Evolutionary conservation across 2,888 invertebrate species (phyloP).

Genomic region (Sminthurides aquaticus): DNA sequence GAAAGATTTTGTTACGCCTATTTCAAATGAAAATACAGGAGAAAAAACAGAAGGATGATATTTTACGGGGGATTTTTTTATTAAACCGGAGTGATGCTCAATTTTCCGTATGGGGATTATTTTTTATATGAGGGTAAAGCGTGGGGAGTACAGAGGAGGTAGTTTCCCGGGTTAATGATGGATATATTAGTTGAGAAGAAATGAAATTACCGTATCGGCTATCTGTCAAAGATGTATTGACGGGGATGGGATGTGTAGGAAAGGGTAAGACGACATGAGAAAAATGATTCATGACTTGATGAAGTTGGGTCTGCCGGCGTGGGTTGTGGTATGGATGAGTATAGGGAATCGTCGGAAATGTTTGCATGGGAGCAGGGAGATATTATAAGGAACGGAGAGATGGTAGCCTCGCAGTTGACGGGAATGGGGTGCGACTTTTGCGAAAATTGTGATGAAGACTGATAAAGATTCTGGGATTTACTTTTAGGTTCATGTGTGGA

Average conservation of each 20-base stretch:
- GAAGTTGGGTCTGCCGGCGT: neutral
- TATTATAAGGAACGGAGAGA: neutral
- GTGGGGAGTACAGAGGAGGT: neutral
- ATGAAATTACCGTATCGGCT: neutral
- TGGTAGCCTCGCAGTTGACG: too few species aligned
- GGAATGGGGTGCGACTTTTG: too few species aligned
- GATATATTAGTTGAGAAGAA: neutral
- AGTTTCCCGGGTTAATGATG: neutral
- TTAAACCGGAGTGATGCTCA: too few species aligned
- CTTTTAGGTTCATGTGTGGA: conserved; percentile 18
- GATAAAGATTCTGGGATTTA: too few species aligned
- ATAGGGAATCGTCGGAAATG: too few species aligned
- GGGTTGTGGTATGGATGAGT: neutral
- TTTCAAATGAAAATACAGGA: too few species aligned
- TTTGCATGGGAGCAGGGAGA: neutral
- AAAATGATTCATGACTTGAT: neutral
- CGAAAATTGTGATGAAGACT: too few species aligned
- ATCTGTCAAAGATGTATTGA: neutral
- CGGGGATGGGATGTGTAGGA: neutral
- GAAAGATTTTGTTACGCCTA: neutral
- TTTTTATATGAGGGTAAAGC: neutral
- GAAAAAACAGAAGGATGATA: too few species aligned
- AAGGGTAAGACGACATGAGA: neutral
- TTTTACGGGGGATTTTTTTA: too few species aligned
- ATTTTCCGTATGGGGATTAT: too few species aligned